These are phyloP conservation scores for Carollia perspicillata DNA, from an alignment of 2,113 vertebrate species.

Conservation along the genomic window DNA sequence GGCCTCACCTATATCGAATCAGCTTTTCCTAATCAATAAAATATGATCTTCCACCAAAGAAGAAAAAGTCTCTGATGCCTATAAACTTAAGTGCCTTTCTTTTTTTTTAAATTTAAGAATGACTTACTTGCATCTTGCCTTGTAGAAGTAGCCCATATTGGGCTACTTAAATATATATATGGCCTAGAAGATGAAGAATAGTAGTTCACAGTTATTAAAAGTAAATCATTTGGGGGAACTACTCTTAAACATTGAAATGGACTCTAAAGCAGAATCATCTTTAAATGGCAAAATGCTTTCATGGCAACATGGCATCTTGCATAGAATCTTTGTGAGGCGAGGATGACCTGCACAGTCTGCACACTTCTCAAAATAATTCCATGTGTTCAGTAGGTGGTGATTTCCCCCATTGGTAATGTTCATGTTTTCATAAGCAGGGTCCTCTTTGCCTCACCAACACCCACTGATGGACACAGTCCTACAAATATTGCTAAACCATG, in stretches of 20 bases:
- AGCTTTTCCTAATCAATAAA: slow-evolving; percentile 21
- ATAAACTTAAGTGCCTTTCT: not conserved
- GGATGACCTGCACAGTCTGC: not conserved
- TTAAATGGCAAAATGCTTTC: not conserved
- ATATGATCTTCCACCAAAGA: not conserved
- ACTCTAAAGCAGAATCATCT: not conserved
- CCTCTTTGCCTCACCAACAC: not conserved
- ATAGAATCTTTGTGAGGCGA: not conserved
- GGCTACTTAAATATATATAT: not conserved
- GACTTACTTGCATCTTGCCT: not conserved
- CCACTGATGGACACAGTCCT: not conserved
- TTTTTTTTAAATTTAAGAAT: not conserved
- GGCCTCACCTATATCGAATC: not conserved
- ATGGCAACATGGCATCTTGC: not conserved
- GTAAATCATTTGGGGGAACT: not conserved
- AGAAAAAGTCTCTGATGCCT: not conserved
- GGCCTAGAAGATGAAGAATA: not conserved
- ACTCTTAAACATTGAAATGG: not conserved
- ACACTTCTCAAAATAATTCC: not conserved
- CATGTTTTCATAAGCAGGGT: not conserved
- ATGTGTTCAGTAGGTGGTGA: not conserved
- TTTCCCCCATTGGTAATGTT: not conserved
- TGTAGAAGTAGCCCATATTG: not conserved
- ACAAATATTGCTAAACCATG: not conserved
- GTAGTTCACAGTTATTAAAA: not conserved